A percentile compares a stretch with the other conserved stretches of the same genome.
Evolutionary conservation across 2,113 vertebrate genomes (phyloP).

Genomic region (Chauna torquata): DNA sequence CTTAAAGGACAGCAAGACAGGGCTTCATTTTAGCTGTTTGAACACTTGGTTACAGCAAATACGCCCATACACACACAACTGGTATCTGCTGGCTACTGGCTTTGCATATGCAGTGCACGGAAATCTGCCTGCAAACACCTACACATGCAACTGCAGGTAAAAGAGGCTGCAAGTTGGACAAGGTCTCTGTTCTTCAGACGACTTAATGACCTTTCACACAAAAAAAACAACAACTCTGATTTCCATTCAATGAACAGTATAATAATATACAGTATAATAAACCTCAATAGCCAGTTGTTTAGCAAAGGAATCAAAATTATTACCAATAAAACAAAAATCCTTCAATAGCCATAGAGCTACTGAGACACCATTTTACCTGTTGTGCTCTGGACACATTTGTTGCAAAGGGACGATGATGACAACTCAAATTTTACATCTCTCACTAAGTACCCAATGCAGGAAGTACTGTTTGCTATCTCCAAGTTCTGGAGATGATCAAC

Average conservation of each 20-base stretch:
- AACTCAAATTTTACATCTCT: not conserved
- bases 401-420: not conserved
- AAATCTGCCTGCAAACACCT: not conserved
- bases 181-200: not conserved
- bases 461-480: not conserved
- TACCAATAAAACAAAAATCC: not conserved
- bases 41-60: not conserved
- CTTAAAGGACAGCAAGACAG: not conserved
- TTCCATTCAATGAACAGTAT: not conserved
- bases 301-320: not conserved
- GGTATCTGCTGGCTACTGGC: not conserved
- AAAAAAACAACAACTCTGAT: not conserved
- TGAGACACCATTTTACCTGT: not conserved
- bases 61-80: not conserved
- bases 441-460: not conserved
- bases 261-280: not conserved
- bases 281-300: not conserved
- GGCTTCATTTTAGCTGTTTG: conserved; percentile 7
- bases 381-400: not conserved
- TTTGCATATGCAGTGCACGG: not conserved
- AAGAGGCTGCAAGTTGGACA: not conserved
- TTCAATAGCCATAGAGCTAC: not conserved
- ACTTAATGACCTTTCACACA: not conserved
- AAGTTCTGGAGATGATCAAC: not conserved
- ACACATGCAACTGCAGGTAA: not conserved